Percentiles rank a stretch among this genome's conserved stretches.
phyloP scores from a whole-genome alignment of 2,113 vertebrate species.

The Acrocephalus arundinaceus region DNA sequence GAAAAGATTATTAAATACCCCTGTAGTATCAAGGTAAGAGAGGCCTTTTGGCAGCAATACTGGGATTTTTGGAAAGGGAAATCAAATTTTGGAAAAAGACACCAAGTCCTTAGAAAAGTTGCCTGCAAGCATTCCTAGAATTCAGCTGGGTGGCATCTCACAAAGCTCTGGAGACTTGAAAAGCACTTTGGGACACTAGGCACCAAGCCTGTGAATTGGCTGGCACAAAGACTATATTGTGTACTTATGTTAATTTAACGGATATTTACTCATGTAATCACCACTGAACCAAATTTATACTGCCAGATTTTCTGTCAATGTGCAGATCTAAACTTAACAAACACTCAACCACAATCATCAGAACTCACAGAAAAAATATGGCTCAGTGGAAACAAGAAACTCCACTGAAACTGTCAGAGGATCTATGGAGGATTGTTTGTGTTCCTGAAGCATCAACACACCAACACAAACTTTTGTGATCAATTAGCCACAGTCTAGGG shows the following conservation, averaged over 20 bases:
- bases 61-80: neutral
- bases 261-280: neutral
- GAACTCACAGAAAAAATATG: neutral
- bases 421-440: neutral
- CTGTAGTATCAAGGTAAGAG: neutral
- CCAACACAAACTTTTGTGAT: neutral
- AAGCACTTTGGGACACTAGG: neutral
- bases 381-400: neutral
- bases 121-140: conserved; percentile 7
- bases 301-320: neutral
- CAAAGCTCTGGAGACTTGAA: neutral
- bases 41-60: neutral
- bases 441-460: neutral
- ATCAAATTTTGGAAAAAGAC: neutral
- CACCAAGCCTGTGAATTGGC: neutral
- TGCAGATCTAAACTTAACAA: neutral
- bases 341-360: neutral
- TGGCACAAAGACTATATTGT: neutral
- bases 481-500: neutral
- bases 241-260: neutral
- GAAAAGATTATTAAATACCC: neutral
- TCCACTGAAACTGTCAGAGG: neutral
- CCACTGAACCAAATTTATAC: neutral
- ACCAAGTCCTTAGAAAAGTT: neutral
- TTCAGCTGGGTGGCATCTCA: neutral